Evolutionary conservation across 2,888 invertebrate genomes (phyloP), one percentile per base, ranked within the genome.

Genomic region (Himalopsyche japonica): DNA sequence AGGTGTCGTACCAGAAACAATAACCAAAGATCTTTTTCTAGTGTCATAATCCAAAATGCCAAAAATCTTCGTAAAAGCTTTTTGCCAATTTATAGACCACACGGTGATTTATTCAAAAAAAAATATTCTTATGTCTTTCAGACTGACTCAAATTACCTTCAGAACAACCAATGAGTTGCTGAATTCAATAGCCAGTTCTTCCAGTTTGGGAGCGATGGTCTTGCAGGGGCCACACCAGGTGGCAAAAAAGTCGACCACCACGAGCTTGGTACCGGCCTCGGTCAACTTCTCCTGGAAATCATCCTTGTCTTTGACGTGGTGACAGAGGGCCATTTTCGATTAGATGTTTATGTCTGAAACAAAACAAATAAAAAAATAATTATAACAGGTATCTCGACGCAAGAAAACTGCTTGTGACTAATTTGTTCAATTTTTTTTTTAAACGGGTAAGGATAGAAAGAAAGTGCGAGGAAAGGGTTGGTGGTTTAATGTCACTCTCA

Each of bases 151-250:
- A 18, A 49, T 12, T 85, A 92, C 92, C 93, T 94, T 94, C 76
- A 94, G 89, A 3, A 93, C 92, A 70, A 94, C 91, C 83, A 94
- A 89, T 83, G 90, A 89, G 86, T 93, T 94, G 0, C 91, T 90
- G 90, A 93, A 92, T 88, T 94, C 93, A 0, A 90, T 89, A n/a
- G 95, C 93, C 87, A 96, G 90, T 89, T 95, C 95, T 88, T 95
- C 96, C 70, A 97, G 91, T 88, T 95, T 95, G 76, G 97, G 98
- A 4, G 95, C 95, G 90, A 98, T 98, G 93, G 95, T 93, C 91
- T 96, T 97, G 93, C 98, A 98, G 30, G 98, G 98, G 0, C 97
- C 97, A 90, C 98, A 98, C 98, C 98, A 98, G 84, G 95, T 95
- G 82, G 98, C 98, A 92, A 95, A 96, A 91, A 98, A 98, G 91